Evolutionary conservation across 2,888 invertebrate genomes (phyloP), one percentile per base, ranked within the genome.

Genomic region (Oxyteleia sp.): DNA sequence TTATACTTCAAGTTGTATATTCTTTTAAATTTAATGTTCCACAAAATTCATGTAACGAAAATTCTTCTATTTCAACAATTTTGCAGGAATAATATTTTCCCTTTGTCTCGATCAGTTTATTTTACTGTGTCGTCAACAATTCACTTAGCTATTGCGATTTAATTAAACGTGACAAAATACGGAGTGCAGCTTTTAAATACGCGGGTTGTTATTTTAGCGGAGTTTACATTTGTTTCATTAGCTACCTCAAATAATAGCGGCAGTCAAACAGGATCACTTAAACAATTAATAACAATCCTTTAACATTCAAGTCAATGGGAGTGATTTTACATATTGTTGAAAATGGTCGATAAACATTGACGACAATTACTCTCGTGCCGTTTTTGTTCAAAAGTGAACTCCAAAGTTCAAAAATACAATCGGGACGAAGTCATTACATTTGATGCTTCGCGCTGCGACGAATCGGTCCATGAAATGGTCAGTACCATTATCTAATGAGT

Each of bases 151-250:
- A 57, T 69, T 45, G 20, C 10, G 20, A 16, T 11, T 69, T 69
- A 57, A 69, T 69, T 55, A 68, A 68, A 68, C 68, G 43, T 53
- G 43, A 55, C 43, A 43, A 57, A 69, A 69, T 69, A 45, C 53
- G 23, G 64, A 51, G 35, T 23, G 29, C 18, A 47, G 69, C 47
- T 69, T 57, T 55, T 57, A 57, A 69, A 69, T 57, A 16, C 41
- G 10, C 16, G 45, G n/a, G 11, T 38, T 69, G 69, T 69, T 57
- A 69, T 69, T 69, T 57, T 18, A 18, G 18, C 43, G 10, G 16
- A 26, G 18, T 55, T 68, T 68, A 29, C 41, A 35, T 20, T 57
- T 11, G 47, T 57, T 55, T 47, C 69, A 45, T 69, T 45, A 47
- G 32, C 11, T 15, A 4, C 5, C n/a, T 32, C 47, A 55, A 68